Percentiles rank a stretch among this genome's conserved stretches.
Conservation (phyloP, 2,113 vertebrate species). For the Leptobrachium leishanense region DNA sequence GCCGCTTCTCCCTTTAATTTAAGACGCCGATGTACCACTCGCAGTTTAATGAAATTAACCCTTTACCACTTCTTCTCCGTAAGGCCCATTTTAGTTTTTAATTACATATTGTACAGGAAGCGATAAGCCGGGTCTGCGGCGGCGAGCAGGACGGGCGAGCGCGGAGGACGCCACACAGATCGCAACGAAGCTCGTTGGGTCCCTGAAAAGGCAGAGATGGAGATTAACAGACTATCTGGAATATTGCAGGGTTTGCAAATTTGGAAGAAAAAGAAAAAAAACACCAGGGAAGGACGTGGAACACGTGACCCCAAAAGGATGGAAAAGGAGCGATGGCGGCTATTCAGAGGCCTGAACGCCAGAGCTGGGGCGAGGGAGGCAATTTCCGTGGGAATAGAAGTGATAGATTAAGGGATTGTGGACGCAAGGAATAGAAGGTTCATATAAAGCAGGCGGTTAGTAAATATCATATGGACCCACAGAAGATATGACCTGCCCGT, state of each 20-base stretch:
- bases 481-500: background rate
- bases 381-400: background rate
- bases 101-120: constrained; percentile 5
- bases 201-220: background rate
- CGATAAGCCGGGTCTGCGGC: background rate
- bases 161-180: background rate
- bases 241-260: background rate
- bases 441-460: background rate
- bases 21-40: background rate
- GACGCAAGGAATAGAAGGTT: background rate
- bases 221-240: background rate
- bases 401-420: background rate
- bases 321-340: background rate
- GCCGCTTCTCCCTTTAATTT: background rate
- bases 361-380: background rate
- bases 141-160: background rate
- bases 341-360: background rate
- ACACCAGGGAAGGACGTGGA: background rate
- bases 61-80: background rate
- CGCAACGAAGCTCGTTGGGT: background rate
- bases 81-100: background rate
- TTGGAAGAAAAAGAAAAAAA: constrained; percentile 1
- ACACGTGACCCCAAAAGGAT: constrained; percentile 17
- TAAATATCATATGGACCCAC: background rate
- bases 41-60: constrained; percentile 17